A percentile compares a stretch with the other conserved stretches of the same genome.
phyloP scores from a whole-genome alignment of 2,888 invertebrate species.

The Eupithecia subfuscata region DNA sequence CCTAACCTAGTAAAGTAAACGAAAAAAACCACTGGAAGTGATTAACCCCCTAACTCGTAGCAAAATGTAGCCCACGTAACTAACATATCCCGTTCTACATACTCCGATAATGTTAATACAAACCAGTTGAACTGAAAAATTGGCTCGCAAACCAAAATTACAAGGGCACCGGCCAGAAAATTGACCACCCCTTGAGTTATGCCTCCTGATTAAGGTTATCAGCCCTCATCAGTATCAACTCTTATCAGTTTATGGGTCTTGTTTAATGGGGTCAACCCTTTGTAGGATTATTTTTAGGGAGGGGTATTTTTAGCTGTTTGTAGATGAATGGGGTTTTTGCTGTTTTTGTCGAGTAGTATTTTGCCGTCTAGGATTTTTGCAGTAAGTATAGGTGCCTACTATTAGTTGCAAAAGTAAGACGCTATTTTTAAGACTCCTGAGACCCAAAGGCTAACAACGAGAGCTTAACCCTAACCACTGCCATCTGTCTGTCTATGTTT shows the following conservation, averaged over 20 bases:
- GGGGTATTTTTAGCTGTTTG: slow-evolving; percentile 56
- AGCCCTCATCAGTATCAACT: slow-evolving; percentile 64
- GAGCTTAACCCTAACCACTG: no score
- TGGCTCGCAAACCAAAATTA: slow-evolving; percentile 73
- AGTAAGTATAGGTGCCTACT: no score
- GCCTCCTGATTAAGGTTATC: slow-evolving; percentile 82
- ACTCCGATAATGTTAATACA: slow-evolving; percentile 60
- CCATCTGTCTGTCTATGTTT: no score
- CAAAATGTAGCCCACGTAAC: slow-evolving; percentile 10
- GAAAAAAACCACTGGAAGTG: background rate
- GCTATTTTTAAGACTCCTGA: background rate
- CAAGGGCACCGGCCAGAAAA: slow-evolving; percentile 79
- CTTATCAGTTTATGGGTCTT: slow-evolving; percentile 30
- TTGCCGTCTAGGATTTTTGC: background rate
- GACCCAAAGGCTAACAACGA: background rate
- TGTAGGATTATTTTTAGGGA: slow-evolving; percentile 61
- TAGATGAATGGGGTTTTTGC: background rate
- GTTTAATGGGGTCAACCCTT: slow-evolving; percentile 68
- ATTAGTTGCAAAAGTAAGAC: background rate
- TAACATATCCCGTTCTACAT: background rate
- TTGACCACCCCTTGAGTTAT: slow-evolving; percentile 65
- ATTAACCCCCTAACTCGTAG: background rate
- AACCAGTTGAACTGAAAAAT: slow-evolving; percentile 74
- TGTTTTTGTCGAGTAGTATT: background rate
- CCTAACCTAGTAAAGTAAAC: background rate